These are phyloP conservation scores for Penaeus monodon DNA, from an alignment of 2,888 invertebrate species.

Conservation along the genomic window DNA sequence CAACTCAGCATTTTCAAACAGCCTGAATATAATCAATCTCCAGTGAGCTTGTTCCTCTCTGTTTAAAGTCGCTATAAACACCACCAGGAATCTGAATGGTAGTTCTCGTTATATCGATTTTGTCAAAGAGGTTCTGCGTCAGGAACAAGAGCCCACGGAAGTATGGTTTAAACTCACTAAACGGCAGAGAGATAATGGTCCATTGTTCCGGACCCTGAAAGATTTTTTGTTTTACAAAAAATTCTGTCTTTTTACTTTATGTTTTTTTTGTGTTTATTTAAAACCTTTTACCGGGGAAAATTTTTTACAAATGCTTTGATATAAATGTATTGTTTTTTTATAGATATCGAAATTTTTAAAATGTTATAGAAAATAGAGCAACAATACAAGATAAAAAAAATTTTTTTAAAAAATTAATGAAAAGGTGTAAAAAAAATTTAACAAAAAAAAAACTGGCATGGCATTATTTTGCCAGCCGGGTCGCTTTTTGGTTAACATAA, in stretches of 20 bases:
- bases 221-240: background rate
- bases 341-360: too few species aligned
- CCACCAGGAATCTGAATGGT: constrained; percentile 79
- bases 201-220: constrained; percentile 74
- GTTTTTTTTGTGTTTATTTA: background rate
- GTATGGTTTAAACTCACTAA: constrained; percentile 76
- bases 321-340: too few species aligned
- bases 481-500: too few species aligned
- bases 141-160: constrained; percentile 73
- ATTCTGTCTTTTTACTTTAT: background rate
- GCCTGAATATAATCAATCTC: constrained; percentile 76
- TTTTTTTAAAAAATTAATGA: too few species aligned
- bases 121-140: constrained; percentile 74
- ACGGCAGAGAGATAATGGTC: constrained; percentile 73
- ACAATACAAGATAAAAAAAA: too few species aligned
- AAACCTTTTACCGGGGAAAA: too few species aligned
- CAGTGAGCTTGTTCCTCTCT: constrained; percentile 76
- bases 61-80: constrained; percentile 77
- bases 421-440: too few species aligned
- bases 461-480: too few species aligned
- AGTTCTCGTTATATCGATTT: constrained; percentile 75
- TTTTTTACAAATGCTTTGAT: too few species aligned
- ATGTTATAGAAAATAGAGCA: too few species aligned
- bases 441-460: too few species aligned
- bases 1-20: background rate